phyloP scores from a whole-genome alignment of 1,140 invertebrate species.

The Arion vulgaris region DNA sequence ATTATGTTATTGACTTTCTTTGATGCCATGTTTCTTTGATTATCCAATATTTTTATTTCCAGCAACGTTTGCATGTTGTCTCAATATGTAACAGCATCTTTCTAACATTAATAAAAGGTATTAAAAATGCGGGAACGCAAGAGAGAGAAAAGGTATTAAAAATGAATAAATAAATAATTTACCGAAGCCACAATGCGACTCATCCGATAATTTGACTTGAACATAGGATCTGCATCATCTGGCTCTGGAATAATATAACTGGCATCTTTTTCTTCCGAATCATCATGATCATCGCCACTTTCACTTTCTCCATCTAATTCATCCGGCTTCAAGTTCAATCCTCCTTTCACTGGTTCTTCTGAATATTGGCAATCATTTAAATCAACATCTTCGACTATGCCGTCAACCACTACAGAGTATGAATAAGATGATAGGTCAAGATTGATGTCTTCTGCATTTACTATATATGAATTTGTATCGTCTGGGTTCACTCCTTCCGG shows the following conservation, averaged over 20 bases:
- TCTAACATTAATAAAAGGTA: too few species aligned
- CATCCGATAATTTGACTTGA: conserved; percentile 38
- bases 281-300: conserved; percentile 39
- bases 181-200: conserved; percentile 38
- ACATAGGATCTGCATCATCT: conserved; percentile 39
- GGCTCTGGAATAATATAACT: conserved; percentile 30
- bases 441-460: conserved; percentile 38
- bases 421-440: conserved; percentile 38
- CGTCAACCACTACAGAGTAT: conserved; percentile 38
- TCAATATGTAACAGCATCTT: too few species aligned
- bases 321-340: conserved; percentile 15
- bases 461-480: conserved; percentile 35
- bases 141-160: too few species aligned
- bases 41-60: too few species aligned
- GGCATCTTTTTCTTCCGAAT: conserved; percentile 12
- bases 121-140: too few species aligned
- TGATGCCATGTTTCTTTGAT: too few species aligned
- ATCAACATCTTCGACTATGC: conserved; percentile 40
- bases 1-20: too few species aligned
- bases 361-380: conserved; percentile 38
- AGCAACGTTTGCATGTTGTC: too few species aligned
- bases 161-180: not conserved
- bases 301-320: conserved; percentile 35
- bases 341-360: conserved; percentile 36
- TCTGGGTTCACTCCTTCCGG: conserved; percentile 32